Evolutionary conservation across 2,888 invertebrate species (phyloP), one percentile per base, ranked within the genome.

Genomic region (Chrysolina haemoptera): DNA sequence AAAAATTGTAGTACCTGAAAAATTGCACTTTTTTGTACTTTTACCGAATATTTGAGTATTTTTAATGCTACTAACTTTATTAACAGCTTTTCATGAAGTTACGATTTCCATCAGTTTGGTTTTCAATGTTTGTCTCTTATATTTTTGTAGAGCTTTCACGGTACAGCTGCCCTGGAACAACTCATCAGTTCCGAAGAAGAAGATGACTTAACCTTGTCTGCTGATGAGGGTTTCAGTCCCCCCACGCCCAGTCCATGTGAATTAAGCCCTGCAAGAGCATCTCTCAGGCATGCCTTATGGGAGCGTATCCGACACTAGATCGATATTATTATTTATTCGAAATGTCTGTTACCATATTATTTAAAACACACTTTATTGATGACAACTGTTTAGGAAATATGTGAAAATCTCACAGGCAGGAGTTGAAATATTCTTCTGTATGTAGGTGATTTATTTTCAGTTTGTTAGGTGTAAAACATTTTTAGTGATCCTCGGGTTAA

Each of bases 241-340:
- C 88, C 88, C 20, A 88, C 88, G n/a, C 88, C 88, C 40, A 88
- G 87, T 77, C 88, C 88, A 1, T 87, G 87, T 74, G 87, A 87
- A 75, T 78, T 87, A 70, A 87, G 87, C 75, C 87, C 87, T 12
- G 85, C 86, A 40, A 83, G 85, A 72, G 84, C 84, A 35, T 84
- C 82, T 74, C 76, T 86, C 66, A 78, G 85, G 76, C 84, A 86
- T 76, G 81, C 85, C 43, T 83, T 86, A 78, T 85, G 84, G 82
- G 86, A 87, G 73, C 82, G 81, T 70, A 81, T 83, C 53, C 81
- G 81, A 67, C 82, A 85, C 75, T 85, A 82, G 73, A 69, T 63
- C 69, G 69, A 48, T 68, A 69, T 72, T 71, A 69, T 68, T 76
- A 53, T 63, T 71, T 68, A 53, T 43, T 63, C 35, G 46, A 71